Evolutionary conservation across 1,140 invertebrate genomes (phyloP).

Genomic region (Brachionus koreanus): DNA sequence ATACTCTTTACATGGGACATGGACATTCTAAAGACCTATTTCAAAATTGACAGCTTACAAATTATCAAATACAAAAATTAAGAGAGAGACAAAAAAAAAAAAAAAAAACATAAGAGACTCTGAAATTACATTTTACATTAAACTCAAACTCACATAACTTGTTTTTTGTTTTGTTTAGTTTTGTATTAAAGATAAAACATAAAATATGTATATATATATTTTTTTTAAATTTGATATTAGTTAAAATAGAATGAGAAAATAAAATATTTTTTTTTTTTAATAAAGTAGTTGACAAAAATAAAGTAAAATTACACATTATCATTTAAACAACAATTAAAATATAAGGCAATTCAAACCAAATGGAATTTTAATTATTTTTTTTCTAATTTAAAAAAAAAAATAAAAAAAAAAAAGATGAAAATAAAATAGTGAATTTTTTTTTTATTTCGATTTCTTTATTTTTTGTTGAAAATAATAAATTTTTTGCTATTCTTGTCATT

Average conservation of each 20-base stretch:
- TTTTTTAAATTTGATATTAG: too few relatives aligned
- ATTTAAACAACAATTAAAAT: not conserved
- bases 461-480: not conserved
- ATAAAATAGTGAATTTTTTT: not conserved
- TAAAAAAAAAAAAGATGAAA: not conserved
- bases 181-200: not conserved
- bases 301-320: not conserved
- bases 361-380: not conserved
- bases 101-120: not conserved
- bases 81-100: too few relatives aligned
- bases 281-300: too few relatives aligned
- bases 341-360: not conserved
- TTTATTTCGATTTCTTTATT: not conserved
- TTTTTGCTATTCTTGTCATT: not conserved
- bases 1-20: not conserved
- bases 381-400: not conserved
- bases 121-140: not conserved
- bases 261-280: too few relatives aligned
- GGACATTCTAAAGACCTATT: not conserved
- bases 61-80: not conserved
- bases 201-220: not conserved
- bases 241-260: too few relatives aligned
- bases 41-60: not conserved
- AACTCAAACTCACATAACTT: not conserved
- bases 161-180: too few relatives aligned